Evolutionary conservation across 2,797 vertebrate species (phyloP).

Genomic region (Melanotaenia parkinsoni): DNA sequence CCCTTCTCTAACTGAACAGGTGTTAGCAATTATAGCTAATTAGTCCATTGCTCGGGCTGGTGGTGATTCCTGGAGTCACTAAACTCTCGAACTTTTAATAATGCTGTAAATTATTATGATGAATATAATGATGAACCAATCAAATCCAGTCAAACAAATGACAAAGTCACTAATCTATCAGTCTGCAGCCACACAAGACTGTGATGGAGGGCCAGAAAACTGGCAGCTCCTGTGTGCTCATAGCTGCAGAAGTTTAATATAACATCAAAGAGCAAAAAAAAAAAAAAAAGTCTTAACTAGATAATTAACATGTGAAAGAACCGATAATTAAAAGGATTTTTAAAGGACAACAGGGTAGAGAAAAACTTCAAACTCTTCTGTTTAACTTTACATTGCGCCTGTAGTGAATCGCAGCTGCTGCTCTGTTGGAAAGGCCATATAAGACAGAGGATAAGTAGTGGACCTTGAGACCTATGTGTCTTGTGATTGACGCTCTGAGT

Average conservation of each 20-base stretch:
- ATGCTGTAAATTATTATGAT: conserved; percentile 1
- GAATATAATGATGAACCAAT: conserved; percentile 21
- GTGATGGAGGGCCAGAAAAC: conserved; percentile 21
- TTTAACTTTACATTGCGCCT: conserved; percentile 22
- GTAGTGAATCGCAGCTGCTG: conserved; percentile 31
- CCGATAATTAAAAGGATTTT: conserved; percentile 33
- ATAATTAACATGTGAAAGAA: conserved; percentile 4
- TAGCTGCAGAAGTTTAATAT: background rate
- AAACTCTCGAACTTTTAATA: conserved; percentile 29
- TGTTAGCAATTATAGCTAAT: conserved; percentile 60
- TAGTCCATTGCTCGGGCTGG: conserved; percentile 9
- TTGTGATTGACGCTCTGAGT: conserved; percentile 40
- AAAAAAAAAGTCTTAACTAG: background rate
- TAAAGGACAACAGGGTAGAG: conserved; percentile 34
- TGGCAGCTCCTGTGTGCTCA: conserved; percentile 28
- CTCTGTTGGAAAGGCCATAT: conserved; percentile 53
- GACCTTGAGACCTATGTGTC: conserved; percentile 65
- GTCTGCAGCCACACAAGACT: conserved; percentile 5
- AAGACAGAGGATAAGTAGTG: conserved; percentile 47
- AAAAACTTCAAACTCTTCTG: conserved; percentile 28
- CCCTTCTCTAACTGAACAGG: conserved; percentile 11
- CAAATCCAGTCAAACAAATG: conserved; percentile 14
- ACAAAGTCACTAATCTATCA: conserved; percentile 49
- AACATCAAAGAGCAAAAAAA: background rate
- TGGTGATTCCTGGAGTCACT: conserved; percentile 14